phyloP scores from a whole-genome alignment of 2,113 vertebrate genomes.

The Gymnobelideus leadbeateri region DNA sequence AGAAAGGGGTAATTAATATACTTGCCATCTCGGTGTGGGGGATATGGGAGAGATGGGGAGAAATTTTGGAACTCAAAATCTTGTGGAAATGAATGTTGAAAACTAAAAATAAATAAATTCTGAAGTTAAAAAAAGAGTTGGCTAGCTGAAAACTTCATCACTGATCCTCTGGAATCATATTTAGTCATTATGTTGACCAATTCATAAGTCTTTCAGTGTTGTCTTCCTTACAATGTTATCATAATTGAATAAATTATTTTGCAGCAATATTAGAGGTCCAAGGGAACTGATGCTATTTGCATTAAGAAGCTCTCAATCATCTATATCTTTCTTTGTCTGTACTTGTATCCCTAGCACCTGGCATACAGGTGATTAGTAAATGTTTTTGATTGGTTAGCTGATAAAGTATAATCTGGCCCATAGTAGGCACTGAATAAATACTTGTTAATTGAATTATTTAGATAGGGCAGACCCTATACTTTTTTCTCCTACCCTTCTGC shows the following conservation, averaged over 20 bases:
- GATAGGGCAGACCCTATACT: background rate
- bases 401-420: background rate
- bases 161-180: background rate
- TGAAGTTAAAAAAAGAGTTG: background rate
- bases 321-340: background rate
- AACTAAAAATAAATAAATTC: too few species aligned
- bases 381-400: background rate
- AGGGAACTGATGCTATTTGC: background rate
- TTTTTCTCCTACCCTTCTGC: conserved; percentile 7
- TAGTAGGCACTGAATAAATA: background rate
- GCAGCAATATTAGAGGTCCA: background rate
- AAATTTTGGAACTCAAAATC: too few species aligned
- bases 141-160: background rate
- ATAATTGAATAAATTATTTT: background rate
- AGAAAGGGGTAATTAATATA: too few species aligned
- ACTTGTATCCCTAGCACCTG: background rate
- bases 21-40: too few species aligned
- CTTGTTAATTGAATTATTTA: background rate
- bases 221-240: background rate
- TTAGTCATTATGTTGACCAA: background rate
- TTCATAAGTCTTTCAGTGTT: background rate
- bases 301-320: background rate
- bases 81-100: too few species aligned
- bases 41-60: too few species aligned
- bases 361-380: background rate